Conservation (phyloP, 2,797 vertebrate species). For the Rhadinocentrus ornatus region DNA sequence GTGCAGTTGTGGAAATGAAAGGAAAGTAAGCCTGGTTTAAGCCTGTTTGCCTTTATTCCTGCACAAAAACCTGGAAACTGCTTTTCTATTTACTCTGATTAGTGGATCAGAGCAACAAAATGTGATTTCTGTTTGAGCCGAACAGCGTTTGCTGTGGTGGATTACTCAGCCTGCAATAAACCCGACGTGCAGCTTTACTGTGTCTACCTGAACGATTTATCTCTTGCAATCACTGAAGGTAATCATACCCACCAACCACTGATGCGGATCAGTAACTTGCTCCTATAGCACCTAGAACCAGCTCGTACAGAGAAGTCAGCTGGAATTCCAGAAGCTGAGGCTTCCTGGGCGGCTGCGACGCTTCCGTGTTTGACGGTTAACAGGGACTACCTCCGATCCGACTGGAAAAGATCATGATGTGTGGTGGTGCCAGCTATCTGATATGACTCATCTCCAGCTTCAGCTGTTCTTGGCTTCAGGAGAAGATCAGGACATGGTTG, state of each 20-base stretch:
- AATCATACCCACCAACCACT: neutral
- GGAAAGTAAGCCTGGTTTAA: too few relatives aligned
- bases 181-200: neutral
- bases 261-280: neutral
- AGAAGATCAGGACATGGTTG: neutral
- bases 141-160: neutral
- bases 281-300: neutral
- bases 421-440: neutral
- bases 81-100: too few relatives aligned
- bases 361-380: neutral
- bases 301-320: neutral
- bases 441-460: conserved; percentile 5
- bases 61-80: too few relatives aligned
- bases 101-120: too few relatives aligned
- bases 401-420: neutral
- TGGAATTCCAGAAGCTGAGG: neutral
- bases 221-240: neutral
- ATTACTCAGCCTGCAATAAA: neutral
- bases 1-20: too few relatives aligned
- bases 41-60: neutral
- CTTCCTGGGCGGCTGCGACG: neutral
- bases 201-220: neutral
- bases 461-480: neutral
- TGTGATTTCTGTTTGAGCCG: too few relatives aligned
- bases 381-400: neutral